A percentile compares a stretch with the other conserved stretches of the same genome.
Conservation (phyloP, 2,888 invertebrate genomes). For the Mythimna loreyi region DNA sequence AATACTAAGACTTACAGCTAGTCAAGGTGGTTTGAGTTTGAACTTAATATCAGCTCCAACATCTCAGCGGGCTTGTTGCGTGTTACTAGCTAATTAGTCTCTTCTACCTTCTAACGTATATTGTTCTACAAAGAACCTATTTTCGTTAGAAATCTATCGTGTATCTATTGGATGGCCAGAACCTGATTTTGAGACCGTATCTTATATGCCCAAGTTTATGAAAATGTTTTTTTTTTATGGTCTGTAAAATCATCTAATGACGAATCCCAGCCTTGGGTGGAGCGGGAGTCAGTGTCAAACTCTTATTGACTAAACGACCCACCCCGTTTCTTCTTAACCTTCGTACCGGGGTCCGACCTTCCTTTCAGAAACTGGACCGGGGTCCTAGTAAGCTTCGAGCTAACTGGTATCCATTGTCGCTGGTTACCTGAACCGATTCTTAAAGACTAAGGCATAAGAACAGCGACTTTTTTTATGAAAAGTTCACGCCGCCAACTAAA, state of each 20-base stretch:
- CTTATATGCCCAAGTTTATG: background rate
- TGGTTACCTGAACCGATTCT: background rate
- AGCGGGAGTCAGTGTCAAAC: too few relatives aligned
- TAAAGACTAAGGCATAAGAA: background rate
- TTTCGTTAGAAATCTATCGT: background rate
- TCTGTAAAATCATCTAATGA: too few relatives aligned
- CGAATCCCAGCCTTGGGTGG: too few relatives aligned
- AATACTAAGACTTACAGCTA: background rate
- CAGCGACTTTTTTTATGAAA: background rate
- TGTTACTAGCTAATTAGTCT: background rate
- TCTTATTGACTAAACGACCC: too few relatives aligned
- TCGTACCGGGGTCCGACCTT: too few relatives aligned
- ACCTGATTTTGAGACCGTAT: background rate
- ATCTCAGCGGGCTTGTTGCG: background rate
- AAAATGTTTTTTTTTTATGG: too few relatives aligned
- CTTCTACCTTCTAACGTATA: background rate
- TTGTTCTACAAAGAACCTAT: background rate
- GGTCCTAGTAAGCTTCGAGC: too few relatives aligned
- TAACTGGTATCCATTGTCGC: background rate
- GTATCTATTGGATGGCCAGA: background rate
- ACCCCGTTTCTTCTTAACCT: too few relatives aligned
- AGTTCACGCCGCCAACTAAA: too few relatives aligned
- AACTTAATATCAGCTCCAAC: background rate
- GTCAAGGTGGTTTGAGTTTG: background rate
- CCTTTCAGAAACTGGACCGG: too few relatives aligned